Conservation (phyloP, 2,113 vertebrate species). For the Perccottus glenii region DNA sequence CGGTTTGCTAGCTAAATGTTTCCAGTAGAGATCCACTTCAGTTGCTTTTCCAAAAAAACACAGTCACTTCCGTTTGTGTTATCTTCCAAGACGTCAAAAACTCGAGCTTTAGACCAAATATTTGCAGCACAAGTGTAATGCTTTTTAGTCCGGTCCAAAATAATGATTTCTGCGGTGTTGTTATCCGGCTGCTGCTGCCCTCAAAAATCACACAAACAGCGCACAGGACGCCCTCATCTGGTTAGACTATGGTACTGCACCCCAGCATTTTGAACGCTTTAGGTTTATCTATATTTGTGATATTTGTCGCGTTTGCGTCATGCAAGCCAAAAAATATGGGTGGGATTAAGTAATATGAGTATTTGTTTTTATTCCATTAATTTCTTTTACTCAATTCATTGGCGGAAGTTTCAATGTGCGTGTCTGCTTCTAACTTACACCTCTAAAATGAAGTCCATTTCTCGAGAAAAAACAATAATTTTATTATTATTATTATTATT, state of each 20-base stretch:
- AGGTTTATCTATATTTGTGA: no score
- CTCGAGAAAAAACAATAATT: no score
- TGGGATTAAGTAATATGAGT: no score
- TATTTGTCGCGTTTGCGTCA: no score
- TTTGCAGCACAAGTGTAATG: background rate
- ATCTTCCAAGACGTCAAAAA: background rate
- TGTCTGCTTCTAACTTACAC: no score
- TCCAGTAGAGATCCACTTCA: conserved; percentile 47
- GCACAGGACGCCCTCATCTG: conserved; percentile 20
- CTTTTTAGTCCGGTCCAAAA: background rate
- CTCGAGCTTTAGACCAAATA: background rate
- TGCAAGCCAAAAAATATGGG: no score
- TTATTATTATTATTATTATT: no score
- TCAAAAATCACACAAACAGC: conserved; percentile 19
- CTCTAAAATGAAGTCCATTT: no score
- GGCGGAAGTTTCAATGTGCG: no score
- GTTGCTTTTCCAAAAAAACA: conserved; percentile 21
- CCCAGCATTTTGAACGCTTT: no score
- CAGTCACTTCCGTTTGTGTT: background rate
- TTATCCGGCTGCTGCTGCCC: conserved; percentile 54
- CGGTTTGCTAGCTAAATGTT: conserved; percentile 24
- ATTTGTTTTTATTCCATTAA: no score
- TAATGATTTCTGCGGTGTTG: conserved; percentile 37
- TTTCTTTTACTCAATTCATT: no score
- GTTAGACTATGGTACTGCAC: conserved; percentile 11